Percentiles rank a stretch among this genome's conserved stretches.
Evolutionary conservation across 2,113 vertebrate species (phyloP).

Genomic region (Ceyx margarethae): DNA sequence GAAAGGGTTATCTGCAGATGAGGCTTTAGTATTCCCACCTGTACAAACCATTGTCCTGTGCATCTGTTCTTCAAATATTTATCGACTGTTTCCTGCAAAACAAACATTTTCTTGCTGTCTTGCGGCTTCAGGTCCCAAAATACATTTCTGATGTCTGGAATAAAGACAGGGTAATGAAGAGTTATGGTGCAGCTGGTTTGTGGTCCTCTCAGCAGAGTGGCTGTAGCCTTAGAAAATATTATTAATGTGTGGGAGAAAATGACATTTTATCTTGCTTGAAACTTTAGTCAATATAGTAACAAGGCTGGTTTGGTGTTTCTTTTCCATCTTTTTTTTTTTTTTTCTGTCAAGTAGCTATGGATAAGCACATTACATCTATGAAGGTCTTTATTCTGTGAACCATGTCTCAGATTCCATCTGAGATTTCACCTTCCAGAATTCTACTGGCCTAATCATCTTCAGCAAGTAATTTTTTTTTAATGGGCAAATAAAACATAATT

Average conservation of each 20-base stretch:
- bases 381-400: not conserved
- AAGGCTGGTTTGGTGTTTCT: not conserved
- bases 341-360: not conserved
- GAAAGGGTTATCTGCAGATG: not conserved
- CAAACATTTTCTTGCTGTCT: not conserved
- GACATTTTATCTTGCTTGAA: constrained; percentile 31
- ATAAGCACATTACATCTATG: not conserved
- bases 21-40: not conserved
- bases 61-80: not conserved
- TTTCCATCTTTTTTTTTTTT: not conserved
- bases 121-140: not conserved
- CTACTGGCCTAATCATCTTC: not conserved
- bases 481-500: constrained; percentile 9
- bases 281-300: not conserved
- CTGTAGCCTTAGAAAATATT: not conserved
- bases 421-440: constrained; percentile 20
- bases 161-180: constrained; percentile 11
- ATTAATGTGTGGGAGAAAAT: constrained; percentile 3
- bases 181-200: not conserved
- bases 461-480: not conserved
- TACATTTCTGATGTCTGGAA: not conserved
- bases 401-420: not conserved
- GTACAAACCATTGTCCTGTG: not conserved
- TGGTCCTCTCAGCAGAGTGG: not conserved
- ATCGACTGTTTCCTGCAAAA: not conserved